These are phyloP conservation scores for Drosophila buzzatii DNA, from an alignment of 2,888 invertebrate genomes.

Conservation along the genomic window DNA sequence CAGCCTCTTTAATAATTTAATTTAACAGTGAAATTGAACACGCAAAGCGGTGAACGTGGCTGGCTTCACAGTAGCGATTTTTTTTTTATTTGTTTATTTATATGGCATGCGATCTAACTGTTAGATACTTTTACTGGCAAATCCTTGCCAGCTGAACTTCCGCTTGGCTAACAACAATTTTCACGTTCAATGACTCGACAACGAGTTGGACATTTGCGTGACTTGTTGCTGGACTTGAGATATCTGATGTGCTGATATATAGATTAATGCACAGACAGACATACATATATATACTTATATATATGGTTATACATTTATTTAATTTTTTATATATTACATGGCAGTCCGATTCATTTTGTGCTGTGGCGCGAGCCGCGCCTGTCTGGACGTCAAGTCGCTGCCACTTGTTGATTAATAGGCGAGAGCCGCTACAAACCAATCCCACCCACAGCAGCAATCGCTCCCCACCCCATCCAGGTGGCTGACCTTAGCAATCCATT, in stretches of 20 bases:
- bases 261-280: not conserved
- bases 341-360: conserved; percentile 46
- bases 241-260: conserved; percentile 44
- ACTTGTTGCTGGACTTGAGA: conserved; percentile 56
- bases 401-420: conserved; percentile 76
- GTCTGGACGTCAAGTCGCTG: conserved; percentile 49
- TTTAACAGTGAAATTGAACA: conserved; percentile 54
- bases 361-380: conserved; percentile 51
- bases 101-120: conserved; percentile 64
- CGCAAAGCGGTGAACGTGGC: conserved; percentile 43
- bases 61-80: conserved; percentile 35
- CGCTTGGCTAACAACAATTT: conserved; percentile 47
- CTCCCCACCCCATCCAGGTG: conserved; percentile 43
- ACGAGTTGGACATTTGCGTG: conserved; percentile 60
- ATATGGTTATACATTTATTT: not conserved
- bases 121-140: conserved; percentile 56
- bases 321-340: conserved; percentile 31
- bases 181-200: conserved; percentile 65
- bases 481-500: conserved; percentile 58
- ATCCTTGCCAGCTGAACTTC: conserved; percentile 60
- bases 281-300: not conserved
- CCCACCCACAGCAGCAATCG: conserved; percentile 11
- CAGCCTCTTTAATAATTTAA: conserved; percentile 72
- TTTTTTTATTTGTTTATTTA: not conserved
- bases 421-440: conserved; percentile 6